phyloP scores from a whole-genome alignment of 2,797 vertebrate genomes.

The Enteromius trimaculatus region DNA sequence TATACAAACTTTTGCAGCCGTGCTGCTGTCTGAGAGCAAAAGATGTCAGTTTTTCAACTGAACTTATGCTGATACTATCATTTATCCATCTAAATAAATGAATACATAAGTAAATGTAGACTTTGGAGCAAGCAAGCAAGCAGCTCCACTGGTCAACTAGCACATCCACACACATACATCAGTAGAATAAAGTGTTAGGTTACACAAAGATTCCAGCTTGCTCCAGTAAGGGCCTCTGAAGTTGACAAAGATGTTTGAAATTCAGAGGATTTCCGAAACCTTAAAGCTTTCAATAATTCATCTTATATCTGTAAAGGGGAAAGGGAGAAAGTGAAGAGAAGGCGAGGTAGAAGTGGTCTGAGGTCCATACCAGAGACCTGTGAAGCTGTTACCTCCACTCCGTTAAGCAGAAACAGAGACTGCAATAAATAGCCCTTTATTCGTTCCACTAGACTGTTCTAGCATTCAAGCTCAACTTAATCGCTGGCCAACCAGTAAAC shows the following conservation, averaged over 20 bases:
- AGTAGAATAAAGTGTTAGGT: conserved; percentile 60
- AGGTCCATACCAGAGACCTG: conserved; percentile 47
- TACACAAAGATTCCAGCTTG: conserved; percentile 60
- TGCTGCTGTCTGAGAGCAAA: neutral
- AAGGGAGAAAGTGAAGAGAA: conserved; percentile 20
- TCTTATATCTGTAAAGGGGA: conserved; percentile 56
- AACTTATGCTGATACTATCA: neutral
- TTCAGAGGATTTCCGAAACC: conserved; percentile 65
- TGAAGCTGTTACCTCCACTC: conserved; percentile 57
- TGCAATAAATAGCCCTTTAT: conserved; percentile 57
- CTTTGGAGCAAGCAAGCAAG: conserved; percentile 8
- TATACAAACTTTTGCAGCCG: no score
- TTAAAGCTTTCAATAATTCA: conserved; percentile 66
- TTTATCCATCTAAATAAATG: neutral
- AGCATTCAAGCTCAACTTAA: conserved; percentile 48
- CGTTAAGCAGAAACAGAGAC: conserved; percentile 61
- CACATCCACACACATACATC: conserved; percentile 41
- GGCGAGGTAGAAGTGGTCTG: conserved; percentile 21
- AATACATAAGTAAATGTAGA: neutral
- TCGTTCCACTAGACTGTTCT: conserved; percentile 52
- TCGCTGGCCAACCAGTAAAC: conserved; percentile 45
- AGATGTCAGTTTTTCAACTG: neutral
- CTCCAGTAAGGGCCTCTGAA: conserved; percentile 60
- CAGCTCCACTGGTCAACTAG: conserved; percentile 30
- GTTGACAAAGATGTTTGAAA: conserved; percentile 67